These are phyloP conservation scores for Pterocles gutturalis DNA, from an alignment of 2,113 vertebrate genomes.

Conservation along the genomic window DNA sequence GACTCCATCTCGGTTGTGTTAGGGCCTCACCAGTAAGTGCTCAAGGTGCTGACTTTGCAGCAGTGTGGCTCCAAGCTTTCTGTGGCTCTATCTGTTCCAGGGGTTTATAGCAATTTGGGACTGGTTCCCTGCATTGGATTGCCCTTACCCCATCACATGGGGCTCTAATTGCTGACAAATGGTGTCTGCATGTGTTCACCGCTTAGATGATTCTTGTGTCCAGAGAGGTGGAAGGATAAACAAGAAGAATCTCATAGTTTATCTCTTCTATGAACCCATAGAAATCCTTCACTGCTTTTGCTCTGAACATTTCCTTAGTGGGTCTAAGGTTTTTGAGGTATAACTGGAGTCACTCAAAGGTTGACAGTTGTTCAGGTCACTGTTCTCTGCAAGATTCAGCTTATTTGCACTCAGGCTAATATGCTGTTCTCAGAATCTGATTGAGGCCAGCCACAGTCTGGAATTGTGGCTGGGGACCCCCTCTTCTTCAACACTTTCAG, in stretches of 20 bases:
- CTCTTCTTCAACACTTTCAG: neutral
- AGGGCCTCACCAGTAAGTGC: neutral
- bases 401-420: neutral
- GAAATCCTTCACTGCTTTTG: neutral
- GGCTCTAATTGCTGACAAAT: neutral
- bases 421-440: neutral
- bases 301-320: neutral
- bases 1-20: neutral
- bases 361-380: neutral
- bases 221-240: neutral
- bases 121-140: neutral
- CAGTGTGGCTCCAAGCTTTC: neutral
- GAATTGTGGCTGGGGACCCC: neutral
- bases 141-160: neutral
- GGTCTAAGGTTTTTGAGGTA: neutral
- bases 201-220: neutral
- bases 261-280: neutral
- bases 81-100: conserved; percentile 3
- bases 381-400: neutral
- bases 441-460: neutral
- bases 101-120: conserved; percentile 24
- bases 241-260: neutral
- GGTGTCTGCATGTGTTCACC: neutral
- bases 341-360: neutral
- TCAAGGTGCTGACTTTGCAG: conserved; percentile 33